Evolutionary conservation across 2,113 vertebrate genomes (phyloP), one percentile per base, ranked within the genome.

Genomic region (Empidonax traillii): DNA sequence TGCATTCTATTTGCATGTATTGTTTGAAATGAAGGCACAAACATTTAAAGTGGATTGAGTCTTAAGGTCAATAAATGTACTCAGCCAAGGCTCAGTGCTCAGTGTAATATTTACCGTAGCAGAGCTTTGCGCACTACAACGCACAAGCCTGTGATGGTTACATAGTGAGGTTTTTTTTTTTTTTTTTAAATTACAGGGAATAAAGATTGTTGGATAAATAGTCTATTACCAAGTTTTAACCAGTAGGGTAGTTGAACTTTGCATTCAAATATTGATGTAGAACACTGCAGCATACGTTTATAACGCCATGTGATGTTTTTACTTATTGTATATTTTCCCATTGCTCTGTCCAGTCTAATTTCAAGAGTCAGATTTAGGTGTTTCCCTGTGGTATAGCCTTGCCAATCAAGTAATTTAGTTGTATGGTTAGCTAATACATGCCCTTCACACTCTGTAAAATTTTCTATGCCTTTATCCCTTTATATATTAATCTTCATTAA

Each of bases 51-150:
- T 23, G 22, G 20, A 27, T 85, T 4, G 28, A 43, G 23, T 72
- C 33, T 59, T 66, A 51, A 74, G n/a, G 53, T 55, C 35, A 74
- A 1, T 56, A 33, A 74, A 67, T 28, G 28, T 52, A 19, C 10
- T 68, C 17, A 28, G 27, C 22, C 28, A 39, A 59, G 63, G 17
- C 19, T 81, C 18, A n/a, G 3, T 44, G 43, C 43, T 82, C 0
- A 0, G 30, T 93, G 18, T 67, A 71, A 17, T 25, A 33, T 68
- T 47, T 37, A 20, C 20, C n/a, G 75, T 33, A 30, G 52, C 39
- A 55, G 65, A 69, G 18, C 43, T 22, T 3, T 30, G 11, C 0
- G 0, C 5, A 4, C 22, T 73, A 10, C 19, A 49, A 6, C 14
- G 66, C 37, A 23, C 3, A 76, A 68, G 18, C 27, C 39, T 82